Evolutionary conservation across 2,797 vertebrate species (phyloP).

Genomic region (Menidia menidia): DNA sequence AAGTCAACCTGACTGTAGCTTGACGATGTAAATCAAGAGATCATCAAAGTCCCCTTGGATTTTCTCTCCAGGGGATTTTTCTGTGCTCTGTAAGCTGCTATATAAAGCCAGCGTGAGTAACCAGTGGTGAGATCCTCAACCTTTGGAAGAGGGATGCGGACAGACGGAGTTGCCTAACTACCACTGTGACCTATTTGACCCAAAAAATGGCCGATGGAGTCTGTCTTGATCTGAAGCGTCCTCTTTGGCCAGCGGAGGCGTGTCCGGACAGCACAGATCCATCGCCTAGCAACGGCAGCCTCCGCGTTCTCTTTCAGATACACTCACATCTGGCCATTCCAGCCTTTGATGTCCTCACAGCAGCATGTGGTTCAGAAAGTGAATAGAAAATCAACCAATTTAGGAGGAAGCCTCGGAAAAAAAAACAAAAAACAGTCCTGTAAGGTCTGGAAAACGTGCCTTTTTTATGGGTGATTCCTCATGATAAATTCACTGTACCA

Average conservation of each 20-base stretch:
- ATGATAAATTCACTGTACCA: conserved; percentile 7
- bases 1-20: no score
- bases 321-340: conserved; percentile 28
- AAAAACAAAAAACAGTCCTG: background rate
- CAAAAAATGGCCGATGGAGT: background rate
- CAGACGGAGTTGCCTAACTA: background rate
- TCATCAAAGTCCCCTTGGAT: background rate
- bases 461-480: conserved; percentile 1
- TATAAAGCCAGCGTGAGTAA: no score
- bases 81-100: no score
- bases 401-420: background rate
- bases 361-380: background rate
- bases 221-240: background rate
- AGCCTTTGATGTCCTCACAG: conserved; percentile 31
- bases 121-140: background rate
- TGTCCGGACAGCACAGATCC: conserved; percentile 18
- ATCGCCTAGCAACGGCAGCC: conserved; percentile 65
- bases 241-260: background rate
- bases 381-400: background rate
- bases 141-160: background rate
- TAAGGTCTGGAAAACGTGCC: background rate
- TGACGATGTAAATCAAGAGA: background rate
- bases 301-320: conserved; percentile 17
- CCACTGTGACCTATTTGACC: background rate
- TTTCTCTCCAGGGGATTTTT: no score